Percentiles rank a stretch among this genome's conserved stretches.
Evolutionary conservation across 2,888 invertebrate genomes (phyloP).

Genomic region (Rhaphigaster nebulosa): DNA sequence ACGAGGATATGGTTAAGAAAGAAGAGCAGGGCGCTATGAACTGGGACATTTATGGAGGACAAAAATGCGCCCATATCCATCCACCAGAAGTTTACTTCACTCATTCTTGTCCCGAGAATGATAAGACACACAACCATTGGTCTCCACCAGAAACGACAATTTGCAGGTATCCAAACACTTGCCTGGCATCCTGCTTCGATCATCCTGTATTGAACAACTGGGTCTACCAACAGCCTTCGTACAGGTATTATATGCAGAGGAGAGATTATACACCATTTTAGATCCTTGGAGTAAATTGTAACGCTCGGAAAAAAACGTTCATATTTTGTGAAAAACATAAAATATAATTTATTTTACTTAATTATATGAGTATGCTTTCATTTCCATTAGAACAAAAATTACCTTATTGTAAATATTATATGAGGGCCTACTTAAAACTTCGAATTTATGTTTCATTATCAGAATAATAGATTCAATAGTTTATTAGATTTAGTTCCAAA

Average conservation of each 20-base stretch:
- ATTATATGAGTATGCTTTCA: background rate
- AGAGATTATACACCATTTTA: conserved; percentile 26
- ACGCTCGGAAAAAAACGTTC: background rate
- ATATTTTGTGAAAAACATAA: background rate
- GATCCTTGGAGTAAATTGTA: background rate
- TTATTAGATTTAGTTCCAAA: background rate
- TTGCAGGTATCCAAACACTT: conserved; percentile 47
- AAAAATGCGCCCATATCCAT: background rate
- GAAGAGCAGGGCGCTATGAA: background rate
- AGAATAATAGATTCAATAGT: background rate
- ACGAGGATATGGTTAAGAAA: background rate
- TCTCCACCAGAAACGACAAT: background rate
- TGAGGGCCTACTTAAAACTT: background rate
- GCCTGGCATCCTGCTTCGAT: conserved; percentile 20
- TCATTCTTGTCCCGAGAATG: background rate
- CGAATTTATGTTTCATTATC: background rate
- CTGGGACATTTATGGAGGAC: background rate
- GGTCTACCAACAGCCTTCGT: conserved; percentile 35
- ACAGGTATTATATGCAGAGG: conserved; percentile 45
- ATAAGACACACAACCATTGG: conserved; percentile 43
- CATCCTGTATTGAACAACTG: conserved; percentile 48
- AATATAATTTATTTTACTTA: background rate
- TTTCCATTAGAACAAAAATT: background rate
- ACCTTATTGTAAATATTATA: background rate
- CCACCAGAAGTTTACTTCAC: background rate